Base-by-base conservation (phyloP, 2,113 vertebrate genomes). In the Plectropomus leopardus region DNA sequence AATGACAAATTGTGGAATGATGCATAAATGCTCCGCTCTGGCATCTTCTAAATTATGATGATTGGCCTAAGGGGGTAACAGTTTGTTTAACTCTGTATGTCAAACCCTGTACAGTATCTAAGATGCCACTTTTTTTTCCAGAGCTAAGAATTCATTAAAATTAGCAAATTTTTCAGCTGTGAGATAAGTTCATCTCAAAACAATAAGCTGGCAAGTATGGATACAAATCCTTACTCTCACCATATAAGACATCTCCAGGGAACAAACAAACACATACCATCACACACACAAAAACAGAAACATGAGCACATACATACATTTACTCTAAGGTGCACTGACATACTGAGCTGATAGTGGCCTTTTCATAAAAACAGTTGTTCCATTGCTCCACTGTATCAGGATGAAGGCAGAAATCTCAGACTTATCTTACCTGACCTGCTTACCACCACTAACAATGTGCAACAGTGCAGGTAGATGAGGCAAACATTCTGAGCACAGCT, bases 1-100 rank as follows among this genome's bases (percentile, higher is more conserved):
- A 86, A 89, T 90, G 76, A 66, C 80, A 45, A 84, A 70, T 28
- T 66, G 61, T 58, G 59, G 68, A 70, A 53, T 7, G 72, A 80
- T 16, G 77, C 2, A 44, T 30, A 81, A 64, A 82, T 40, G 3
- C 63, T 83, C 71, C 9, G 63, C 71, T 9, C 9, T 0, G n/a
- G 48, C 54, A 67, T 59, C 24, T 67, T 68, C 16, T 63, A 9
- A 70, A 80, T 75, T 6, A 69, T 26, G 7, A 28, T 55, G 53
- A 72, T 16, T 34, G 14, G 28, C 54, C 81, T 24, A 44, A 75
- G 3, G 26, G 59, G 26, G 10, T 40, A 53, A 11, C 59, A 67
- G n/a, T 78, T 73, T 87, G 42, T 64, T 9, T 50, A 63, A 19
- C 42, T 68, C 30, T 21, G n/a, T 19, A 10, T 48, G 13, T 47